Evolutionary conservation across 2,888 invertebrate species (phyloP).

Genomic region (Coremacera marginata): DNA sequence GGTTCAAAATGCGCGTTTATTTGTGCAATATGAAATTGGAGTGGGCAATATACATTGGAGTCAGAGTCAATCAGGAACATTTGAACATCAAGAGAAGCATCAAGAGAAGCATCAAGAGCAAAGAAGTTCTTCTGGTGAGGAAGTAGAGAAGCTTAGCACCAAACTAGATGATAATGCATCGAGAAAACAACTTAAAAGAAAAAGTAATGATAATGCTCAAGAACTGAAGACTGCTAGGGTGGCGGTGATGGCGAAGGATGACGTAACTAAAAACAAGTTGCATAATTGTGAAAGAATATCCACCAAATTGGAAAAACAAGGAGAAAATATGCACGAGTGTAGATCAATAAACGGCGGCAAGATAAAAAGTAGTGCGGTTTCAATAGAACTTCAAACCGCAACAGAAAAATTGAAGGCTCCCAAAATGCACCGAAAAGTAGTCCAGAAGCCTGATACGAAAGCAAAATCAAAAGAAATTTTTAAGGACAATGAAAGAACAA

Average conservation of each 20-base stretch:
- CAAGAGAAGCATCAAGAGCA: conserved; percentile 52
- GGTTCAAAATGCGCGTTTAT: conserved; percentile 81
- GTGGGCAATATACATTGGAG: conserved; percentile 79
- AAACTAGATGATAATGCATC: not conserved
- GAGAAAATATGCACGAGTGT: not conserved
- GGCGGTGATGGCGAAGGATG: not conserved
- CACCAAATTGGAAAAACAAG: not conserved
- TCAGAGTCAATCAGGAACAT: conserved; percentile 20
- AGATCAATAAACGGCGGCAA: not conserved
- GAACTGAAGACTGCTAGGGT: not conserved
- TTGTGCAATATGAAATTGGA: conserved; percentile 80
- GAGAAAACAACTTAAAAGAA: not conserved
- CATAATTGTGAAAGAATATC: not conserved
- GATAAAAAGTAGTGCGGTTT: too few species aligned
- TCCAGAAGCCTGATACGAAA: too few species aligned
- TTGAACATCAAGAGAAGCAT: conserved; percentile 31
- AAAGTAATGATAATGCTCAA: not conserved
- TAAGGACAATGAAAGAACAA: too few species aligned
- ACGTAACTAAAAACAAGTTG: not conserved
- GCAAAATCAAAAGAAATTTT: too few species aligned
- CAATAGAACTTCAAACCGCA: too few species aligned
- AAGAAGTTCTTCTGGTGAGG: not conserved
- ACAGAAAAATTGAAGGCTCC: too few species aligned
- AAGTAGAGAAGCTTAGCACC: not conserved
- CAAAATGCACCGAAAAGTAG: too few species aligned